Conservation (phyloP, 2,888 invertebrate species). For the Conus canariensis region DNA sequence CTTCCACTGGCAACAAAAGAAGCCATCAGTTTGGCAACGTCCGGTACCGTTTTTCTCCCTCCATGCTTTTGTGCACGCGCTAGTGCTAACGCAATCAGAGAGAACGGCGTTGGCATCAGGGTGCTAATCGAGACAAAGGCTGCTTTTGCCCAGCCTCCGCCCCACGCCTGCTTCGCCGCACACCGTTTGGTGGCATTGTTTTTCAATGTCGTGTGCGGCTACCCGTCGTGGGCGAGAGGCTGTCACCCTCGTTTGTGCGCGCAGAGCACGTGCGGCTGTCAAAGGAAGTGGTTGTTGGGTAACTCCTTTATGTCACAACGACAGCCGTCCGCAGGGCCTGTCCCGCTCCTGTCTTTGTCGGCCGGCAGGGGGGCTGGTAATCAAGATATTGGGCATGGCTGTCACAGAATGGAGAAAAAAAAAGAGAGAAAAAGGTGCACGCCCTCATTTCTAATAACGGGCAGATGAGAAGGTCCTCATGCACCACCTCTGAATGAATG, state of each 20-base stretch:
- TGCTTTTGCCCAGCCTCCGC: neutral
- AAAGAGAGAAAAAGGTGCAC: too few species aligned
- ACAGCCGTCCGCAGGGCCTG: neutral
- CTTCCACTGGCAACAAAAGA: conserved; percentile 31
- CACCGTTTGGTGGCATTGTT: conserved; percentile 25
- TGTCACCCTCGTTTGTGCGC: neutral
- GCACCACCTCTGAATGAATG: too few species aligned
- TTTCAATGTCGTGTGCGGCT: conserved; percentile 29
- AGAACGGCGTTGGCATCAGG: neutral
- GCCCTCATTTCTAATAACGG: too few species aligned
- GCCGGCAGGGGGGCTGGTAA: neutral
- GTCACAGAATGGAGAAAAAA: neutral
- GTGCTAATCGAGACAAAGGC: conserved; percentile 17
- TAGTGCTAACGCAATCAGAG: conserved; percentile 33
- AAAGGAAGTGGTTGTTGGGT: neutral
- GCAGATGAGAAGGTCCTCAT: too few species aligned
- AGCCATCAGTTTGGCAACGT: conserved; percentile 20
- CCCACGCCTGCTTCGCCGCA: neutral
- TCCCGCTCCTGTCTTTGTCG: neutral
- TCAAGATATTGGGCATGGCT: neutral
- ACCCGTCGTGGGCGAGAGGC: conserved; percentile 11
- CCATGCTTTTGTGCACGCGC: neutral
- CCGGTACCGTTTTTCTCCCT: conserved; percentile 6
- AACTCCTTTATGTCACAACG: neutral
- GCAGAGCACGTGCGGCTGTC: conserved; percentile 10